These are phyloP conservation scores for Echeneis naucrates DNA, from an alignment of 2,797 vertebrate genomes.

Conservation along the genomic window DNA sequence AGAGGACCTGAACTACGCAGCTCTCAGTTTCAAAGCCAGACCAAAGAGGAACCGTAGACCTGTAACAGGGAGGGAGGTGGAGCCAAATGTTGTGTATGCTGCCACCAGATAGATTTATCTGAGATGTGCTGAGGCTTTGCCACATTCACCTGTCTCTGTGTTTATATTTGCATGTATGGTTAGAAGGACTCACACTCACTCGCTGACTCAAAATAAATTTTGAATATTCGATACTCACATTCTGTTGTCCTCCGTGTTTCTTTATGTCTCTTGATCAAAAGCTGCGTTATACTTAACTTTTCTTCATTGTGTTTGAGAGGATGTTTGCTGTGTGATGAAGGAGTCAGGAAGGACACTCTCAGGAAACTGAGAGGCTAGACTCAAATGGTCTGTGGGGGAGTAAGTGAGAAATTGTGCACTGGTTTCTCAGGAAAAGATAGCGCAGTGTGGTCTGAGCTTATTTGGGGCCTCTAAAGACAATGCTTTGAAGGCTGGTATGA, in stretches of 20 bases:
- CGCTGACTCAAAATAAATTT: too few species aligned
- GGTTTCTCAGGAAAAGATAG: conserved; percentile 19
- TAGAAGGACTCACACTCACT: not conserved
- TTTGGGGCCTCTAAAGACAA: not conserved
- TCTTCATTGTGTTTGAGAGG: not conserved
- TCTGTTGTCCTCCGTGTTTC: not conserved
- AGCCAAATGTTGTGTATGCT: conserved; percentile 51
- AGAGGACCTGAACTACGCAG: conserved; percentile 35
- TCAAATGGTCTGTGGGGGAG: not conserved
- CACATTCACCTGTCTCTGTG: not conserved
- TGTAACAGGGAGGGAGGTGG: conserved; percentile 7
- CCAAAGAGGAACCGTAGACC: conserved; percentile 10
- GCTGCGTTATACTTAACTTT: not conserved
- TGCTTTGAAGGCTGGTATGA: not conserved
- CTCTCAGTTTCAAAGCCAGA: conserved; percentile 34
- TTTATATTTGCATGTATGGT: not conserved
- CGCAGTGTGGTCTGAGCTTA: conserved; percentile 7
- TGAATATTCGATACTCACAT: not conserved
- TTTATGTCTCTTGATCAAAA: fast-evolving
- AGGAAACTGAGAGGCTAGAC: too few species aligned
- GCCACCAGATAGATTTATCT: conserved; percentile 42
- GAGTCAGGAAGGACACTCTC: not conserved
- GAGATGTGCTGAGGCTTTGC: not conserved
- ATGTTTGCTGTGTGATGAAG: not conserved
- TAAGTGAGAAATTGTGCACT: not conserved